Conservation (phyloP, 2,113 vertebrate genomes). For the Burhinus oedicnemus region DNA sequence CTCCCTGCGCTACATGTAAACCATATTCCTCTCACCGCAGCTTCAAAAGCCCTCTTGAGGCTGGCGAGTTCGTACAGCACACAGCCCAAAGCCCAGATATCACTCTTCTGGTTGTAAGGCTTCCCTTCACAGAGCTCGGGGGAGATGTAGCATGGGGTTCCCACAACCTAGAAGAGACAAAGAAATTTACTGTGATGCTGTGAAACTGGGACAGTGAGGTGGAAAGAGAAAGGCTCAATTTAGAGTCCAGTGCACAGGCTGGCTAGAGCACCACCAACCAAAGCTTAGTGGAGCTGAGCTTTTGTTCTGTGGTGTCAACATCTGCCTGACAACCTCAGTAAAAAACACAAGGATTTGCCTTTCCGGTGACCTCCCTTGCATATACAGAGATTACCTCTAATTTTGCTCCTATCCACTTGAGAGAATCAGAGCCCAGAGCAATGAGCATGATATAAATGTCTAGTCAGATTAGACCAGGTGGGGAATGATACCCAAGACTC, state of each 20-base stretch:
- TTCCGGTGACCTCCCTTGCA: not conserved
- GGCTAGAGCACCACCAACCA: not conserved
- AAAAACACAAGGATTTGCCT: not conserved
- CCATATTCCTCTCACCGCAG: conserved; percentile 82
- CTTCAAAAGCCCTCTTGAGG: conserved; percentile 97
- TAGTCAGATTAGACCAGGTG: conserved; percentile 5
- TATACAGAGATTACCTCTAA: not conserved
- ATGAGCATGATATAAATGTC: not conserved
- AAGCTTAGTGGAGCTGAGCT: not conserved
- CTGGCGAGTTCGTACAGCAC: conserved; percentile 96
- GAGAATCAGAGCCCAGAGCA: not conserved
- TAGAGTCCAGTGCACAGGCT: not conserved
- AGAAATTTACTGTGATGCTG: not conserved
- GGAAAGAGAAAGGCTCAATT: not conserved
- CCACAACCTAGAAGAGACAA: conserved; percentile 85
- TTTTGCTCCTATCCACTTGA: not conserved
- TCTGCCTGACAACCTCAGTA: not conserved
- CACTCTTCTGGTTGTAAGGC: conserved; percentile 98
- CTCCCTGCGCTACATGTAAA: not conserved
- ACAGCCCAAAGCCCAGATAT: conserved; percentile 98
- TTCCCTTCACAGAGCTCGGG: conserved; percentile 98
- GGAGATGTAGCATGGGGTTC: conserved; percentile 97
- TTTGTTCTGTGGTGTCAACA: not conserved
- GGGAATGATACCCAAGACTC: not conserved
- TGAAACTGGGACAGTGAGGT: not conserved